These are phyloP conservation scores for Gnathonemus echidnorhynchus DNA, from an alignment of 2,113 vertebrate species.

Conservation along the genomic window DNA sequence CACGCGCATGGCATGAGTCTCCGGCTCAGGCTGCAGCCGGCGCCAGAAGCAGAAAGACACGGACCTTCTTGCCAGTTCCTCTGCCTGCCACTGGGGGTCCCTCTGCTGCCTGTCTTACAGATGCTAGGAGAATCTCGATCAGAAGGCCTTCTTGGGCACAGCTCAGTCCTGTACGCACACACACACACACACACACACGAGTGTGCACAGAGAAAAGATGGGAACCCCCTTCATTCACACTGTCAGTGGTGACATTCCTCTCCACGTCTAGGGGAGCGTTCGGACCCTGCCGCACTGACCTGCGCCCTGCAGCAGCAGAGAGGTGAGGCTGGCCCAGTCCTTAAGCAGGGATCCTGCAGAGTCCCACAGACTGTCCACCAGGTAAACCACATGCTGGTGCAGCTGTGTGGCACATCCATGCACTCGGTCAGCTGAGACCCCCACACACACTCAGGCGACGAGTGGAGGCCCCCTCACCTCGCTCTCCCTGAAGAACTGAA, in stretches of 20 bases:
- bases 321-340: slow-evolving; percentile 76
- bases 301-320: slow-evolving; percentile 53
- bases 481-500: slow-evolving; percentile 67
- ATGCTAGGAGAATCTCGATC: slow-evolving; percentile 71
- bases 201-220: neutral
- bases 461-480: slow-evolving; percentile 57
- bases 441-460: neutral
- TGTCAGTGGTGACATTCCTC: neutral
- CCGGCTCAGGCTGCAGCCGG: neutral
- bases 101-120: slow-evolving; percentile 74
- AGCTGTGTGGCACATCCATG: slow-evolving; percentile 49
- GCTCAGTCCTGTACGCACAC: slow-evolving; percentile 52
- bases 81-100: slow-evolving; percentile 71
- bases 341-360: slow-evolving; percentile 71
- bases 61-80: slow-evolving; percentile 72
- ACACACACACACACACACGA: neutral
- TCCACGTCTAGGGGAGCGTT: neutral
- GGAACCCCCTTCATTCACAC: neutral
- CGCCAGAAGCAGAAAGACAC: neutral
- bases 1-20: neutral
- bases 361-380: slow-evolving; percentile 89
- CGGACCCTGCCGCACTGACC: neutral
- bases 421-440: neutral
- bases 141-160: slow-evolving; percentile 58
- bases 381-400: slow-evolving; percentile 77